These are phyloP conservation scores for Microtus oregoni DNA, from an alignment of 2,113 vertebrate genomes.

Conservation along the genomic window DNA sequence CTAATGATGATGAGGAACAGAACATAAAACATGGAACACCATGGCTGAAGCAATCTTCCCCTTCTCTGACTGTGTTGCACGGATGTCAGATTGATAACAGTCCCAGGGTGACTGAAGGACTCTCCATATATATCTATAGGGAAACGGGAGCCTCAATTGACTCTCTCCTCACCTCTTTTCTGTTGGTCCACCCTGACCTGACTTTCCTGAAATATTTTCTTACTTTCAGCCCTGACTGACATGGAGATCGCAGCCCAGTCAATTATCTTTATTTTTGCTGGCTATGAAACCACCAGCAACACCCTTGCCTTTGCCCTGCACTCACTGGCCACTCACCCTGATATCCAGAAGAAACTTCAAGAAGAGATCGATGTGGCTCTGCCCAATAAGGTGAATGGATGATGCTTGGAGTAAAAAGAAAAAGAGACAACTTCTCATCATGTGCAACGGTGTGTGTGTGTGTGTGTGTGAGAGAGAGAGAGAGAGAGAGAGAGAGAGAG, in stretches of 20 bases:
- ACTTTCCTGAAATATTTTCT: not conserved
- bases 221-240: slow-evolving; percentile 39
- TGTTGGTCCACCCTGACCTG: not conserved
- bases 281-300: slow-evolving; percentile 53
- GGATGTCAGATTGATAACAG: not conserved
- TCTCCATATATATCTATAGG: not conserved
- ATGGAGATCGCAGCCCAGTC: not conserved
- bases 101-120: not conserved
- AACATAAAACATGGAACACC: not conserved
- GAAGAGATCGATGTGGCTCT: too few relatives aligned
- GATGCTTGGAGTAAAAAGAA: too few relatives aligned
- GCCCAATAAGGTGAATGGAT: too few relatives aligned
- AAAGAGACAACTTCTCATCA: too few relatives aligned
- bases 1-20: too few relatives aligned
- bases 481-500: too few relatives aligned
- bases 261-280: slow-evolving; percentile 53
- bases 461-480: too few relatives aligned
- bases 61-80: not conserved
- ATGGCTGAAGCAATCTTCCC: not conserved
- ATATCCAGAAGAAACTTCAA: too few relatives aligned
- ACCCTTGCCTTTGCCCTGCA: slow-evolving; percentile 23
- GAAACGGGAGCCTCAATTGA: too few relatives aligned
- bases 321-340: not conserved
- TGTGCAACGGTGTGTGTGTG: too few relatives aligned
- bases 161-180: not conserved